Conservation (phyloP, 2,113 vertebrate genomes). For the Anolis sagrei region DNA sequence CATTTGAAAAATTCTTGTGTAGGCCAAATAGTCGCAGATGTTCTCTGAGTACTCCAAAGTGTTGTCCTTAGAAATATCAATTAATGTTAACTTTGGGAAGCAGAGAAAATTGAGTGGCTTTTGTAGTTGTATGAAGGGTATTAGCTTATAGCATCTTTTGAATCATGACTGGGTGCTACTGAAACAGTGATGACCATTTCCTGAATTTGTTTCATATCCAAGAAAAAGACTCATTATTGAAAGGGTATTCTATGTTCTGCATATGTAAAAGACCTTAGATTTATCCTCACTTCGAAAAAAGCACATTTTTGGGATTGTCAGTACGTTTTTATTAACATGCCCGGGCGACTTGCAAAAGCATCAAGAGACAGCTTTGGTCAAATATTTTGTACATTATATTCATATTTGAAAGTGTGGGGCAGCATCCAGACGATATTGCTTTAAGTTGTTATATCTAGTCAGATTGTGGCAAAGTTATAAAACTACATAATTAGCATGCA, state of each 20-base stretch:
- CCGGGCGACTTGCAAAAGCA: background rate
- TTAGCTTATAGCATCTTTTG: background rate
- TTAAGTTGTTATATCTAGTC: too few relatives aligned
- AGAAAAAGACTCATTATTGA: background rate
- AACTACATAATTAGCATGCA: background rate
- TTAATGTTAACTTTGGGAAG: background rate
- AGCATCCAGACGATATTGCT: too few relatives aligned
- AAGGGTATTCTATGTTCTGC: background rate
- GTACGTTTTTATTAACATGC: background rate
- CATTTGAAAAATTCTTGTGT: conserved; percentile 7
- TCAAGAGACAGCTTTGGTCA: background rate
- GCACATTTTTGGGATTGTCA: background rate
- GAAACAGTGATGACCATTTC: background rate
- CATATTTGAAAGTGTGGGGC: background rate
- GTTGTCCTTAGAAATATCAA: conserved; percentile 2
- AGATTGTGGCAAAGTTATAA: too few relatives aligned
- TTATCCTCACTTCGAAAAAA: background rate
- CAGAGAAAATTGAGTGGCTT: background rate
- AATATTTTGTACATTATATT: background rate
- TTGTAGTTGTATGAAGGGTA: background rate
- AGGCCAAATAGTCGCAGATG: conserved; percentile 22
- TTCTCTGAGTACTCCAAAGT: background rate
- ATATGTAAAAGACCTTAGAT: background rate
- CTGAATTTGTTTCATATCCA: background rate
- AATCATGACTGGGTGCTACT: background rate